A percentile compares a stretch with the other conserved stretches of the same genome.
These are phyloP conservation scores for Brachypalpus laphriformis DNA, from an alignment of 2,888 invertebrate species.

Conservation along the genomic window DNA sequence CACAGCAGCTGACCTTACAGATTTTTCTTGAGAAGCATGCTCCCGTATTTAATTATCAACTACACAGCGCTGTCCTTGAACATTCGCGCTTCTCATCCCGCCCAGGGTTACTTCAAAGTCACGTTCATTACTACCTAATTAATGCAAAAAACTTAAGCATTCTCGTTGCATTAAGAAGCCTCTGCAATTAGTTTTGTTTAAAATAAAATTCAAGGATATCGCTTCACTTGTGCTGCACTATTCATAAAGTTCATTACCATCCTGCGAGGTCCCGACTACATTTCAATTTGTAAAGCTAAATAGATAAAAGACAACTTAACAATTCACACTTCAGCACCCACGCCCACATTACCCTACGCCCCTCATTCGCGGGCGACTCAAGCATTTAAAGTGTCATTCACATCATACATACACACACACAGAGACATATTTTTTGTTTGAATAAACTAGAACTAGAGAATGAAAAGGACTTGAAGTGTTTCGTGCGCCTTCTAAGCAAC, in stretches of 20 bases:
- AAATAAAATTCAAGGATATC: conserved; percentile 18
- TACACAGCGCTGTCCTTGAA: conserved; percentile 26
- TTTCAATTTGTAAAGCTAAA: conserved; percentile 56
- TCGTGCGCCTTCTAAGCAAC: conserved; percentile 25
- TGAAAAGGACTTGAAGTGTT: conserved; percentile 22
- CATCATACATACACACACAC: conserved; percentile 28
- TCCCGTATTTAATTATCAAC: conserved; percentile 43
- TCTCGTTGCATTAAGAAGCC: conserved; percentile 11
- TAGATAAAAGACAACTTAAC: conserved; percentile 69
- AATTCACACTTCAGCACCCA: conserved; percentile 55
- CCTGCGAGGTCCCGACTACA: conserved; percentile 6
- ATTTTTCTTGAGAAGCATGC: neutral
- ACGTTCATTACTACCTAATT: conserved; percentile 69
- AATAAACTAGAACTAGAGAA: conserved; percentile 54
- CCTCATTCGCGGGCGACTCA: neutral
- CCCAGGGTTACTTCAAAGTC: conserved; percentile 42
- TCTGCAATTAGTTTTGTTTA: conserved; percentile 67
- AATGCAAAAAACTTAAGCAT: conserved; percentile 46
- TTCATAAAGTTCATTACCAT: conserved; percentile 72
- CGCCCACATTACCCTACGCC: neutral
- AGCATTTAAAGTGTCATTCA: conserved; percentile 68
- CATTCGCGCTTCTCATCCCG: neutral
- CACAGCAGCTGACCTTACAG: conserved; percentile 7
- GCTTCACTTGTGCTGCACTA: conserved; percentile 28
- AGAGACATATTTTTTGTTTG: conserved; percentile 18